Conservation (phyloP, 2,113 vertebrate species). For the Ornithorhynchus anatinus region DNA sequence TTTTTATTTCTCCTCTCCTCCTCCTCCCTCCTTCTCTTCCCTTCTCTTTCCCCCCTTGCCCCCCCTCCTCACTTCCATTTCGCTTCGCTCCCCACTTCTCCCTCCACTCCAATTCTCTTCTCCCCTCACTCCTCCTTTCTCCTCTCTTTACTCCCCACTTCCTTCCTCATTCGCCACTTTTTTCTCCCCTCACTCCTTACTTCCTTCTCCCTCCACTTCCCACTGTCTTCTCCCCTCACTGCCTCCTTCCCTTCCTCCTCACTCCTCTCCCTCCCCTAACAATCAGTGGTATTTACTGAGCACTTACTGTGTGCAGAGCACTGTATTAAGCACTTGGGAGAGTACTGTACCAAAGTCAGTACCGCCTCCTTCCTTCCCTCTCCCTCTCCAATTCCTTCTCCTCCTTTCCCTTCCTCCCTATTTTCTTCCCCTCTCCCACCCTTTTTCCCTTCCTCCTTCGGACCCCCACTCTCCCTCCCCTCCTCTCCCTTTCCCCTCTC, state of each 20-base stretch:
- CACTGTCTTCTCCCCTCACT: not conserved
- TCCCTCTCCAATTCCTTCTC: not conserved
- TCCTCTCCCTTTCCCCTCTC: not conserved
- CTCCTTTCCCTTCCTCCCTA: not conserved
- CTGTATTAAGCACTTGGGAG: too few species aligned
- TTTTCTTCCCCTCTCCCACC: not conserved
- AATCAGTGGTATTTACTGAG: too few species aligned
- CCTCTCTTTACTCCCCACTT: not conserved
- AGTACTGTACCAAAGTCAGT: too few species aligned
- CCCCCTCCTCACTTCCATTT: too few species aligned
- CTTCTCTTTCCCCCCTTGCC: too few species aligned
- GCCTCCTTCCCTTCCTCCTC: not conserved
- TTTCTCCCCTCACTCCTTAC: too few species aligned
- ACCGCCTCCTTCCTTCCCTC: too few species aligned
- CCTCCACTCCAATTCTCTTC: not conserved
- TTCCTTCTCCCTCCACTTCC: too few species aligned
- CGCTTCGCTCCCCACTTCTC: too few species aligned
- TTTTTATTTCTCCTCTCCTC: too few species aligned
- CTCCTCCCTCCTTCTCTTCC: too few species aligned
- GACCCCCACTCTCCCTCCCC: fast-evolving
- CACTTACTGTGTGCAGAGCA: too few species aligned
- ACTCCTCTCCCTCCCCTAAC: not conserved
- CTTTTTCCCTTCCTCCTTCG: not conserved
- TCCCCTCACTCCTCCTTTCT: fast-evolving
- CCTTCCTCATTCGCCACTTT: not conserved